These are phyloP conservation scores for Halyomorpha halys DNA, from an alignment of 1,140 invertebrate species.

Conservation along the genomic window DNA sequence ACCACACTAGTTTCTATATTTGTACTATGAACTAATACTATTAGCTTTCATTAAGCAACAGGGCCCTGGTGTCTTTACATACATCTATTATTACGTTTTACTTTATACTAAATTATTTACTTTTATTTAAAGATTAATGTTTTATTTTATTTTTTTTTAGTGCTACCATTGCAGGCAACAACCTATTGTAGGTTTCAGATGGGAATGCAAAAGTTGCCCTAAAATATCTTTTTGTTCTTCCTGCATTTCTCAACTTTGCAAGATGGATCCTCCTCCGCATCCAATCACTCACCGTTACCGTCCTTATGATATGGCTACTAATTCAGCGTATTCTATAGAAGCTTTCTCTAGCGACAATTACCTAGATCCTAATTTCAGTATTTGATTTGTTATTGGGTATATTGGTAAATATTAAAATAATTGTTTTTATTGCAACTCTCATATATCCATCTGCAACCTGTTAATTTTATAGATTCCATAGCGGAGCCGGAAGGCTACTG, in stretches of 20 bases:
- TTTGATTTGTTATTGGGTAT: not conserved
- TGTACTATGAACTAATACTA: too few relatives aligned
- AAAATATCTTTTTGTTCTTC: slow-evolving; percentile 42
- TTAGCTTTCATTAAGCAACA: too few relatives aligned
- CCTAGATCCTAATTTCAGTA: slow-evolving; percentile 41
- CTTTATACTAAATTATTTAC: slow-evolving; percentile 13
- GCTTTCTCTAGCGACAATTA: slow-evolving; percentile 40
- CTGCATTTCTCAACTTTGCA: slow-evolving; percentile 38
- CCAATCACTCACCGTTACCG: slow-evolving; percentile 36
- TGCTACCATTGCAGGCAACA: slow-evolving; percentile 55
- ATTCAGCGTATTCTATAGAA: slow-evolving; percentile 38
- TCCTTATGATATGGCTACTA: slow-evolving; percentile 28
- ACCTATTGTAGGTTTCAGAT: slow-evolving; percentile 54
- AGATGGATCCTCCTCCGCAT: slow-evolving; percentile 37
- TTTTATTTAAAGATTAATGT: not conserved
- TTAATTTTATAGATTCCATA: too few relatives aligned
- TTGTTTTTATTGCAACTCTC: too few relatives aligned
- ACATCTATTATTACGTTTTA: too few relatives aligned
- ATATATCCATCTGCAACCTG: too few relatives aligned
- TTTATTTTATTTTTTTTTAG: slow-evolving; percentile 35
- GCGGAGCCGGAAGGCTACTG: too few relatives aligned
- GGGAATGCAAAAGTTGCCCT: slow-evolving; percentile 56
- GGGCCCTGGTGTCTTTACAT: too few relatives aligned
- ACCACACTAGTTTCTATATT: too few relatives aligned
- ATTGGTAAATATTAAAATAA: too few relatives aligned